Conservation (phyloP, 2,888 invertebrate genomes). For the Morpho deidamia region DNA sequence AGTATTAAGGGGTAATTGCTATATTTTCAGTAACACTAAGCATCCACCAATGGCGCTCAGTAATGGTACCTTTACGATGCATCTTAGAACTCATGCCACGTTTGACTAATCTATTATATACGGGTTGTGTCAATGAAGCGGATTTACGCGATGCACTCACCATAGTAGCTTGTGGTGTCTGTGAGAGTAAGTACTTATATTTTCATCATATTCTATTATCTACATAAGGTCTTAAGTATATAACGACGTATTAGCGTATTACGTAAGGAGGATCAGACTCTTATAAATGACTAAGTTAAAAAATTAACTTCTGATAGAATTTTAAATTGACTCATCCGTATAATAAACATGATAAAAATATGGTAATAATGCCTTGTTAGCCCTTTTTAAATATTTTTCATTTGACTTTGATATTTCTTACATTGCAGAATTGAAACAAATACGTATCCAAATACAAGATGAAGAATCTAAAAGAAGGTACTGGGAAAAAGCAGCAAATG, state of each 20-base stretch:
- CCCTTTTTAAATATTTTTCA: too few species aligned
- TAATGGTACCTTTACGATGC: slow-evolving; percentile 43
- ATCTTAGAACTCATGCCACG: slow-evolving; percentile 56
- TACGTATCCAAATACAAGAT: slow-evolving; percentile 57
- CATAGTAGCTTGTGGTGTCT: slow-evolving; percentile 55
- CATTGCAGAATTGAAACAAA: slow-evolving; percentile 48
- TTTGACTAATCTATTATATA: slow-evolving; percentile 46
- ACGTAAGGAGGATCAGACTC: too few species aligned
- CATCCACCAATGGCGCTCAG: slow-evolving; percentile 60
- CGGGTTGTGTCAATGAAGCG: slow-evolving; percentile 46
- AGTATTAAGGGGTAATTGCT: neutral
- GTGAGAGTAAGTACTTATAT: slow-evolving; percentile 43
- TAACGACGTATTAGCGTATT: too few species aligned
- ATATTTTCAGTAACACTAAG: slow-evolving; percentile 44
- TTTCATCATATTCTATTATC: too few species aligned
- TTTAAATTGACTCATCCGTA: too few species aligned
- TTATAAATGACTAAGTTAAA: too few species aligned
- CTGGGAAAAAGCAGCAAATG: slow-evolving; percentile 40
- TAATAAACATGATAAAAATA: too few species aligned
- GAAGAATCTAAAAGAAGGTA: slow-evolving; percentile 37
- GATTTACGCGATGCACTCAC: slow-evolving; percentile 47
- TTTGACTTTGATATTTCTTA: neutral
- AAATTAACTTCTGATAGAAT: too few species aligned
- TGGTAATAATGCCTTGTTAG: too few species aligned
- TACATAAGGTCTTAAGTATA: too few species aligned